Base-by-base conservation (phyloP, 1,140 invertebrate species). In the Eurytemora carolleeae region DNA sequence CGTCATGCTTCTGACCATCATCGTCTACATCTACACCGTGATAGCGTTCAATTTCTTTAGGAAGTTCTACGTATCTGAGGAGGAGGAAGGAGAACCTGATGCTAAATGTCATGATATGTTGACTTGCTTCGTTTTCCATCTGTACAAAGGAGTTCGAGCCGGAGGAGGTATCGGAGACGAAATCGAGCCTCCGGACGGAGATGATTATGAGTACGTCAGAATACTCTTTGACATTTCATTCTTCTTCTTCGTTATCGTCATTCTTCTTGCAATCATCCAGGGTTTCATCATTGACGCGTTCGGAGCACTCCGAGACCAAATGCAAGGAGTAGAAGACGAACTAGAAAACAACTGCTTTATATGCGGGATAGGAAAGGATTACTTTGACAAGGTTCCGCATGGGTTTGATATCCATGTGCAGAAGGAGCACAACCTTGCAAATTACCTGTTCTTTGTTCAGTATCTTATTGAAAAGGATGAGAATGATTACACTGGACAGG, bases 371-470 rank as follows among this genome's bases (percentile, higher is more conserved):
- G 91, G 88, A 19, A 98, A 98, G 74, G 95, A 98, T 69, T 97
- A 95, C 72, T 96, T 99, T 73, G 95, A 99, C 77, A 89, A 91
- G 76, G 85, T 95, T 18, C 89, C 89, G 24, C 86, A 90, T 70
- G 89, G 89, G 20, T 93, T 93, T 70, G 89, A 94, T 70, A 89
- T 82, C 18, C 96, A 99, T 73, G 93, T 96, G 19, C 84, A 87
- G 68, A 85, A 98, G 71, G 96, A 99, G 73, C 96, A 99, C 71
- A 99, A 99, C 76, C 79, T 99, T 68, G 96, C 96, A n/a, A 99
- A 99, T 79, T 99, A 99, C 78, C 95, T 99, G 95, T 99, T 98
- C 80, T 99, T 99, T 82, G 79, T 99, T 26, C 98, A 98, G 94
- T 96, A 99, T 80, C 80, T 99, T 68, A 98, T 99, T 69, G 98